Conservation (phyloP, 2,888 invertebrate species). For the Atethmia centrago region DNA sequence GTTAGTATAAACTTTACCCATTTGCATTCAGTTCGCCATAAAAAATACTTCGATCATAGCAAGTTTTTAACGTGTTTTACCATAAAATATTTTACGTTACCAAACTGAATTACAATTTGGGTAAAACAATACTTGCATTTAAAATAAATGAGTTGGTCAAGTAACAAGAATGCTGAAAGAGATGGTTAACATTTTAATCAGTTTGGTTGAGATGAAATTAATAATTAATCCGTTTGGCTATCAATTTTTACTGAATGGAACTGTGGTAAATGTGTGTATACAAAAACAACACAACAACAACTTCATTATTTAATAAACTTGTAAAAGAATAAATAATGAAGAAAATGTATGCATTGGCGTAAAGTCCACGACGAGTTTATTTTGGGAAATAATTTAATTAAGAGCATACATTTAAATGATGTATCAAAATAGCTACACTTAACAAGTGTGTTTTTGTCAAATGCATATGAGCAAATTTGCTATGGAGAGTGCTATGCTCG, state of each 20-base stretch:
- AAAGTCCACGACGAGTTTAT: not conserved
- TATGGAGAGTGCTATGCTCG: not conserved
- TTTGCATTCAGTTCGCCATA: conserved; percentile 40
- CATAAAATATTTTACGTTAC: conserved; percentile 72
- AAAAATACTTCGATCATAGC: conserved; percentile 62
- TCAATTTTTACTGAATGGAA: not conserved
- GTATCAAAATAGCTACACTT: not conserved
- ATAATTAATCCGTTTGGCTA: conserved; percentile 8
- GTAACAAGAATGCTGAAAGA: conserved; percentile 36
- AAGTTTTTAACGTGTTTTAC: conserved; percentile 69
- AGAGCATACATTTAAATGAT: not conserved
- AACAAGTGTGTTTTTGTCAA: not conserved
- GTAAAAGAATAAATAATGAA: too few species aligned
- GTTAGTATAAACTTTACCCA: conserved; percentile 2
- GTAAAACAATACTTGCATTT: conserved; percentile 40
- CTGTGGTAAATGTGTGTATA: too few species aligned
- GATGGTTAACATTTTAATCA: conserved; percentile 36
- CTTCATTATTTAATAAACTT: too few species aligned
- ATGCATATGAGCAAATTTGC: too few species aligned
- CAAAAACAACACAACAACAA: too few species aligned
- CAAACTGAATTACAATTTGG: conserved; percentile 64
- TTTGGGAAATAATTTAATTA: not conserved
- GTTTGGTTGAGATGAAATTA: not conserved
- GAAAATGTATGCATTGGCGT: not conserved
- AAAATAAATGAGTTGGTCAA: conserved; percentile 34